Evolutionary conservation across 2,113 vertebrate species (phyloP).

Genomic region (Strix aluco): DNA sequence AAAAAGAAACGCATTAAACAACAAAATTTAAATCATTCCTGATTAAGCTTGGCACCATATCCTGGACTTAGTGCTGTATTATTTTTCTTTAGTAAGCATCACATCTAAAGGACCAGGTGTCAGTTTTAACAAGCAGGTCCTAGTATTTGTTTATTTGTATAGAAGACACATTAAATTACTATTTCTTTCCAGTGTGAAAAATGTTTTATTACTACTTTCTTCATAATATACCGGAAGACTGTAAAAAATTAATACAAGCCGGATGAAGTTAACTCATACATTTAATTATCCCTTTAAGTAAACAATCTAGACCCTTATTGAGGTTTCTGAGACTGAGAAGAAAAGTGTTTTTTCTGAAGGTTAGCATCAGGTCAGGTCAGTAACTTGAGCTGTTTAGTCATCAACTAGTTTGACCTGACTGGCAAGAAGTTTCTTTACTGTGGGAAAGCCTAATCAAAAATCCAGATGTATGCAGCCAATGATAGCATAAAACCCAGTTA

Average conservation of each 20-base stretch:
- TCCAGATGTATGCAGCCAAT: constrained; percentile 61
- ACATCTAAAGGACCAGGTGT: constrained; percentile 17
- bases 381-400: constrained; percentile 70
- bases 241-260: neutral
- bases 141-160: constrained; percentile 5
- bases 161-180: neutral
- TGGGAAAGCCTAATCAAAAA: constrained; percentile 71
- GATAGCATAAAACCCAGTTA: neutral
- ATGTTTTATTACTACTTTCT: constrained; percentile 62
- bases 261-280: constrained; percentile 34
- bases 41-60: neutral
- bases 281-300: constrained; percentile 66
- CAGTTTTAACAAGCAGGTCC: constrained; percentile 6
- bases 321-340: constrained; percentile 49
- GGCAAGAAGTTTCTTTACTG: constrained; percentile 67
- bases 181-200: constrained; percentile 53
- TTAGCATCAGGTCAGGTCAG: constrained; percentile 70
- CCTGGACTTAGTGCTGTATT: neutral
- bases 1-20: neutral
- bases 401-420: constrained; percentile 67
- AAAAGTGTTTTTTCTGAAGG: constrained; percentile 50
- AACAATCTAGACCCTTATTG: constrained; percentile 31
- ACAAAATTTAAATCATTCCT: neutral
- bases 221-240: constrained; percentile 12
- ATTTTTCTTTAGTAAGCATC: constrained; percentile 13